Conservation (phyloP, 2,888 invertebrate species). For the Pogonocherus hispidulus region DNA sequence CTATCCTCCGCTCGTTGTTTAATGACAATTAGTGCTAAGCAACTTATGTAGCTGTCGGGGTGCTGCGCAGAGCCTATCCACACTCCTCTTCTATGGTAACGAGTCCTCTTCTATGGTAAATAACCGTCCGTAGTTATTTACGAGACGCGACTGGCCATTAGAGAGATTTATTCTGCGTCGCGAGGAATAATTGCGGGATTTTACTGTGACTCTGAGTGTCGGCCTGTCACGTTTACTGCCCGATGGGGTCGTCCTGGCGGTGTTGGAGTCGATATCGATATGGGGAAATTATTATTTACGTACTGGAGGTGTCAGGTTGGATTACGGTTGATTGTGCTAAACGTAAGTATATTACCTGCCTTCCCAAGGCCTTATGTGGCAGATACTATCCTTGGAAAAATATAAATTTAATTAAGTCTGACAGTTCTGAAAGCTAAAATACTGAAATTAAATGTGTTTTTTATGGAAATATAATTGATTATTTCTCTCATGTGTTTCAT, state of each 20-base stretch:
- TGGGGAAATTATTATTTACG: neutral
- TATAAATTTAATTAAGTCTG: no score
- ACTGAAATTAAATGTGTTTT: no score
- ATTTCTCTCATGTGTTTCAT: no score
- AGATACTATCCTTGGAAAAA: no score
- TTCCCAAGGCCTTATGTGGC: no score
- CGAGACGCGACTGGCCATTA: constrained; percentile 10
- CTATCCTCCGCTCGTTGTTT: constrained; percentile 36
- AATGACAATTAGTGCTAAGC: constrained; percentile 50
- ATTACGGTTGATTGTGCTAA: neutral
- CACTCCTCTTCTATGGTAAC: constrained; percentile 17
- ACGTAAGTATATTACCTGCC: no score
- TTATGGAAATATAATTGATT: no score
- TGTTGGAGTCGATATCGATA: neutral
- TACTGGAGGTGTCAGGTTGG: neutral
- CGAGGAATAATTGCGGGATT: constrained; percentile 28
- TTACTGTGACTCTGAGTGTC: constrained; percentile 17
- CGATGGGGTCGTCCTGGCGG: neutral
- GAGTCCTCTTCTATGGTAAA: constrained; percentile 32
- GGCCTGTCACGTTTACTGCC: constrained; percentile 10
- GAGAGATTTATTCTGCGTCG: constrained; percentile 27
- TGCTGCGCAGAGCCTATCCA: constrained; percentile 30
- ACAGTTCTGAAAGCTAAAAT: no score
- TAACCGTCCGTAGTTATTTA: constrained; percentile 29
- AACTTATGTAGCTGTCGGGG: constrained; percentile 44